phyloP scores from a whole-genome alignment of 2,113 vertebrate species.

The Silurus glanis region DNA sequence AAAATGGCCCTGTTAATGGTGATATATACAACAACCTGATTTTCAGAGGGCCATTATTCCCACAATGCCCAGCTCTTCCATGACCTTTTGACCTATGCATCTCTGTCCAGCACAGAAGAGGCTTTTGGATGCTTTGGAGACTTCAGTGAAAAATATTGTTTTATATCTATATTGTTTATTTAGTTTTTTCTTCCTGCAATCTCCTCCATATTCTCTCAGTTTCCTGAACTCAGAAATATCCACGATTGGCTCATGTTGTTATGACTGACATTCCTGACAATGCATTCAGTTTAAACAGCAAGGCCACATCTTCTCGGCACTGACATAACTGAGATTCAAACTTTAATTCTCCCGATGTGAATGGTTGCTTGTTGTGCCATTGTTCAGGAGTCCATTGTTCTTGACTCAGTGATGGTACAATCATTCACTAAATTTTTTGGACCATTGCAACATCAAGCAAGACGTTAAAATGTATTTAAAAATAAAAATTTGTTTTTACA shows the following conservation, averaged over 20 bases:
- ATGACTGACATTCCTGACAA: background rate
- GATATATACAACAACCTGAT: conserved; percentile 87
- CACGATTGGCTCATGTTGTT: too few species aligned
- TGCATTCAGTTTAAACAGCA: too few species aligned
- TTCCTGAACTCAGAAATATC: too few species aligned
- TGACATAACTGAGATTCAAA: background rate
- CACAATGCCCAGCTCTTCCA: conserved; percentile 84
- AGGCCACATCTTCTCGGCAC: too few species aligned
- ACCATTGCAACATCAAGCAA: too few species aligned
- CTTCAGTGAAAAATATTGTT: conserved; percentile 70
- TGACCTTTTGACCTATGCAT: conserved; percentile 87
- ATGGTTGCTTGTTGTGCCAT: background rate
- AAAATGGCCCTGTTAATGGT: conserved; percentile 91
- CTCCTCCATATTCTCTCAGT: background rate
- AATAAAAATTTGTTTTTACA: too few species aligned
- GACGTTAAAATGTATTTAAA: too few species aligned
- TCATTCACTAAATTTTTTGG: too few species aligned
- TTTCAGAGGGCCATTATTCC: conserved; percentile 90
- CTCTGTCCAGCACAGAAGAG: conserved; percentile 85
- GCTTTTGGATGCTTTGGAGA: conserved; percentile 67
- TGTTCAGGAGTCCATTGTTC: background rate
- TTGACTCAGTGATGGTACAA: background rate
- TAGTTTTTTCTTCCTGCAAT: background rate
- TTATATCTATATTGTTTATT: too few species aligned
- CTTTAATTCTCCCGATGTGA: background rate